phyloP scores from a whole-genome alignment of 2,113 vertebrate genomes.

The Misgurnus anguillicaudatus region DNA sequence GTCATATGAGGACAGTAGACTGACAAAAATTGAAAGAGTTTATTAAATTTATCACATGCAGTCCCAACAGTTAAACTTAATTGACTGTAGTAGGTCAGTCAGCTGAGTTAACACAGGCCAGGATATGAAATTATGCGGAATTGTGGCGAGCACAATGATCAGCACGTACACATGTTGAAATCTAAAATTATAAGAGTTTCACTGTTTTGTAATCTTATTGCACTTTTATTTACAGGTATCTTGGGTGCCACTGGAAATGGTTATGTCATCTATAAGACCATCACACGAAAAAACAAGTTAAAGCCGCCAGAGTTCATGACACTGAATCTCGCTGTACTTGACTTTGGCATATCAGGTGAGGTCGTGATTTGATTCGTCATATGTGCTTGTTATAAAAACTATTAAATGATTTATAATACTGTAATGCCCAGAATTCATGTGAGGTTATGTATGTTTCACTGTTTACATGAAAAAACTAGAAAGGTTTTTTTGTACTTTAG shows the following conservation, averaged over 20 bases:
- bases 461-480: too few relatives aligned
- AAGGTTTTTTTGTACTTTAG: background rate
- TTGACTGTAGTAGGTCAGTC: slow-evolving; percentile 1
- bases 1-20: slow-evolving; percentile 32
- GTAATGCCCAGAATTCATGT: background rate
- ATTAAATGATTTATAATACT: background rate
- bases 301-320: slow-evolving; percentile 94
- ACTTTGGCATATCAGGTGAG: slow-evolving; percentile 96
- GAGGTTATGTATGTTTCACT: background rate
- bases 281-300: slow-evolving; percentile 88
- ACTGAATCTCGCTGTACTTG: slow-evolving; percentile 90
- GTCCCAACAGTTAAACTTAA: slow-evolving; percentile 14
- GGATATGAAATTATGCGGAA: background rate
- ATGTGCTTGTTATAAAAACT: background rate
- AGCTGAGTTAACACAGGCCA: slow-evolving; percentile 3
- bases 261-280: slow-evolving; percentile 88
- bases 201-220: background rate
- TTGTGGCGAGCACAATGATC: background rate
- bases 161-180: background rate
- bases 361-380: background rate
- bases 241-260: slow-evolving; percentile 90
- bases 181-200: too few relatives aligned
- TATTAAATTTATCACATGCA: background rate
- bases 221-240: slow-evolving; percentile 76
- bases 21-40: background rate